Base-by-base conservation (phyloP, 30 jellyfish, hydroid and myxozoan genomes). In the Rhopilema esculentum region DNA sequence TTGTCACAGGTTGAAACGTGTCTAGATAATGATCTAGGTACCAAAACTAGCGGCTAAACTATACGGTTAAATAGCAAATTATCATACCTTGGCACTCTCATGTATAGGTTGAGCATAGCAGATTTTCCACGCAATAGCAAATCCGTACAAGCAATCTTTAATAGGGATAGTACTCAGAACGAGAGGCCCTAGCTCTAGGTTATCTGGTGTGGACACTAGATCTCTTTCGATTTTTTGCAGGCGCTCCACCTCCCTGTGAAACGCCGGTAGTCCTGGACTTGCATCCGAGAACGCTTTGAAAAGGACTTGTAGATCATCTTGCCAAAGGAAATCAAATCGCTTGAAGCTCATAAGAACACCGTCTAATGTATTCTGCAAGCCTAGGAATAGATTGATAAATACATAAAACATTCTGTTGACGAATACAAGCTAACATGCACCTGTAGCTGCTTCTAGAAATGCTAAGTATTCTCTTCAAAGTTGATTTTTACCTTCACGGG, bases 121-220 rank as follows among this genome's bases (percentile, higher is more conserved):
- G 51, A 88, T 82, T 61, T 87, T 92, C 98, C 98, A 92, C 16
- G 96, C 96, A 50, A 87, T 63, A 0, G 92, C 92, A 57, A 92
- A 82, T 48, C 98, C 98, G 23, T 49, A 72, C 66, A 92, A 69
- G 24, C 87, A 86, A 69, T 92, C 95, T 75, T 87, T 92, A 49
- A 92, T 72, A 26, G 98, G 92, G 30, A 91, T 62, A 0, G 96
- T 40, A 29, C 90, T 72, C 33, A 92, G 76, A 0, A 72, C 75
- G 61, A 92, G 40, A 17, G 95, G 72, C 16, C 97, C 95, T n/a
- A 78, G 32, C 25, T 62, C 68, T 9, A 87, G 53, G 16, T 70
- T 70, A 50, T 91, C 95, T 21, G 92, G 90, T 0, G 70, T 77
- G 18, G 88, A 18, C 30, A 72, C 82, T 0, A 91, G 89, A 24